Evolutionary conservation across 1,140 invertebrate species (phyloP).

Genomic region (Uloborus diversus): DNA sequence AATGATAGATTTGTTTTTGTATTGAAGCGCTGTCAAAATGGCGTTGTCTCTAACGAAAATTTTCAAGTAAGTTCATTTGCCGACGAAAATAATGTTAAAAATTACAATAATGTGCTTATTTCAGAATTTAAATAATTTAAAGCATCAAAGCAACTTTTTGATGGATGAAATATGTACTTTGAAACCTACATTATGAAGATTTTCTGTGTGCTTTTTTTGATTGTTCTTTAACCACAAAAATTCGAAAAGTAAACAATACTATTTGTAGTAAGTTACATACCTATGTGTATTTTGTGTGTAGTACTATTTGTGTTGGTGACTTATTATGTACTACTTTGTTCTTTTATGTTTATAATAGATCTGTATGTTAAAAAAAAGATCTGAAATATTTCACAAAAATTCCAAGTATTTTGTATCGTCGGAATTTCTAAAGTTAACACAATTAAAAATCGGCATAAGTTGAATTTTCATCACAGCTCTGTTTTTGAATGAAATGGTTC

Average conservation of each 20-base stretch:
- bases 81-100: neutral
- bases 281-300: too few species aligned
- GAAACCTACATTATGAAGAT: neutral
- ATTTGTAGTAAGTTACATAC: too few species aligned
- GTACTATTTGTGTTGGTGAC: too few species aligned
- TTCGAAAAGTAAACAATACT: neutral
- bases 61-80: neutral
- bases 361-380: too few species aligned
- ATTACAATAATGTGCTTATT: neutral
- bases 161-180: neutral
- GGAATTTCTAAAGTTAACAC: too few species aligned
- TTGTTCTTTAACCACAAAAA: neutral
- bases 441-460: too few species aligned
- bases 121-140: neutral
- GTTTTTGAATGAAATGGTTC: too few species aligned
- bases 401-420: too few species aligned
- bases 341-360: too few species aligned
- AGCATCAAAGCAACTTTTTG: neutral
- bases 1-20: neutral
- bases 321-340: too few species aligned
- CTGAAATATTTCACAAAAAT: too few species aligned
- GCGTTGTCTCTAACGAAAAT: conserved; percentile 7
- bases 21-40: neutral
- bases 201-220: neutral
- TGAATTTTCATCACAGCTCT: too few species aligned